Evolutionary conservation across 1,140 invertebrate genomes (phyloP).

Genomic region (Adoxophyes honmai): DNA sequence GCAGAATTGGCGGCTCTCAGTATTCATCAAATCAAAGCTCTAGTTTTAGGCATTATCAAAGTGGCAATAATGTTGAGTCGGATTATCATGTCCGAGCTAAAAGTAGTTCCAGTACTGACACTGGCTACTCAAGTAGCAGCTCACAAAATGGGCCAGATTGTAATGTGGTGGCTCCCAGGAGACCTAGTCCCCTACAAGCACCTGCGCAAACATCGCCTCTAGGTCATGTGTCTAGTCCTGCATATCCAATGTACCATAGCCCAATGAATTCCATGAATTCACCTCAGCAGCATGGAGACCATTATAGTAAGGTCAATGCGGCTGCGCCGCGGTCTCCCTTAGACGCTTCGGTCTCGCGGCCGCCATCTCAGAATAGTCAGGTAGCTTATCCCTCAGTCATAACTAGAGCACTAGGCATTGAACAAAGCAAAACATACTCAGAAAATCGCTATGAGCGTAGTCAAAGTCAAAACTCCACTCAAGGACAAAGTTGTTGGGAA

Average conservation of each 20-base stretch:
- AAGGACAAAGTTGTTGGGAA: constrained; percentile 71
- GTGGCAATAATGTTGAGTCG: constrained; percentile 77
- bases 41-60: constrained; percentile 80
- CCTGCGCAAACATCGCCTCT: constrained; percentile 81
- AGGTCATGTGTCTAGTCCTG: constrained; percentile 84
- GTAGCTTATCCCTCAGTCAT: constrained; percentile 86
- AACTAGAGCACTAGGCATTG: constrained; percentile 81
- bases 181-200: constrained; percentile 83
- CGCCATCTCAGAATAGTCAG: constrained; percentile 79
- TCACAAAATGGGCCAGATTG: constrained; percentile 83
- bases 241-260: constrained; percentile 87
- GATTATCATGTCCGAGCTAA: constrained; percentile 83
- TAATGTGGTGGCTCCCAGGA: constrained; percentile 80
- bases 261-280: constrained; percentile 86
- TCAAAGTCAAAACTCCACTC: constrained; percentile 64
- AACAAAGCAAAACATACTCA: constrained; percentile 78
- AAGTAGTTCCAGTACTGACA: constrained; percentile 80
- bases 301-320: constrained; percentile 78
- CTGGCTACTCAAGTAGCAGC: constrained; percentile 80
- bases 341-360: constrained; percentile 81
- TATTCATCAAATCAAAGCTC: constrained; percentile 67
- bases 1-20: constrained; percentile 55
- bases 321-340: constrained; percentile 82
- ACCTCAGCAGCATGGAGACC: constrained; percentile 80
- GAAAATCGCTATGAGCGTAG: constrained; percentile 81